phyloP scores from a whole-genome alignment of 37 sponge, comb jelly and placozoan genomes.

The Ephydatia muelleri region DNA sequence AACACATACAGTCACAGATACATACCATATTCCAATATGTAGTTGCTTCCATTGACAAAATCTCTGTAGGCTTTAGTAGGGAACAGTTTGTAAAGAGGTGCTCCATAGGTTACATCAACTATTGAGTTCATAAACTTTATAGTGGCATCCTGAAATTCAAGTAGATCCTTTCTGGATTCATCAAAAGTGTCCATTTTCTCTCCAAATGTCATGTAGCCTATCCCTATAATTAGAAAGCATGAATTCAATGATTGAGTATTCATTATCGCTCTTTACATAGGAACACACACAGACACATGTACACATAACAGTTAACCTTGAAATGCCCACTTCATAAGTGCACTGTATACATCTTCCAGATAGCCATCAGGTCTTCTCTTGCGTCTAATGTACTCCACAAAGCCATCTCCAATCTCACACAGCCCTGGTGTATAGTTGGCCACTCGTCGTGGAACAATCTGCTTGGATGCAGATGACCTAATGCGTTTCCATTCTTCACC shows the following conservation, averaged over 20 bases:
- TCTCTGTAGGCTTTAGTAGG: too few species aligned
- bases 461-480: slow-evolving; percentile 23
- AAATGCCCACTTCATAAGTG: slow-evolving; percentile 23
- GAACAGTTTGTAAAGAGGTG: too few species aligned
- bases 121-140: too few species aligned
- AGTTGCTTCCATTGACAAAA: too few species aligned
- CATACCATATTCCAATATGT: too few species aligned
- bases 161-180: too few species aligned
- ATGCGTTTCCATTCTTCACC: slow-evolving; percentile 55
- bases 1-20: too few species aligned
- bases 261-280: too few species aligned
- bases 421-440: slow-evolving; percentile 7
- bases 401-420: slow-evolving; percentile 7
- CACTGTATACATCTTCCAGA: neutral
- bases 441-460: slow-evolving; percentile 32
- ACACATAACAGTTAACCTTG: slow-evolving; percentile 9
- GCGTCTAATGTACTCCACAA: neutral
- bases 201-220: slow-evolving; percentile 14
- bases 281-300: neutral
- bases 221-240: neutral
- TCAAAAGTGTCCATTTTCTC: neutral
- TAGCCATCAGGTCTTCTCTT: neutral
- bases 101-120: too few species aligned
- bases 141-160: too few species aligned
- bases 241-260: too few species aligned